These are phyloP conservation scores for Tinea pellionella DNA, from an alignment of 2,888 invertebrate genomes.

Conservation along the genomic window DNA sequence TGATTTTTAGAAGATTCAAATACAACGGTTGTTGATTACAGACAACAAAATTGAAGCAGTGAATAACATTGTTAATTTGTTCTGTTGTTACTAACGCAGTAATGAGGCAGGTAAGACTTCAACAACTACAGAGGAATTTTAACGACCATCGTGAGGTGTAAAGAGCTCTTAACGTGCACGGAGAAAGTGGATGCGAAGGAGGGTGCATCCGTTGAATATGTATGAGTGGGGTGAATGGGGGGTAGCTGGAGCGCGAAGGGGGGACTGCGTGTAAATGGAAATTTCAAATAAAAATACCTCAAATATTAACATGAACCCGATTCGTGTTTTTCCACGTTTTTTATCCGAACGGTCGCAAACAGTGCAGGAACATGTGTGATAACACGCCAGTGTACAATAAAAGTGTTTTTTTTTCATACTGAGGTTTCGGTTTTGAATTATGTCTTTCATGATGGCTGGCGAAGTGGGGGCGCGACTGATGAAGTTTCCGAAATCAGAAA, in stretches of 20 bases:
- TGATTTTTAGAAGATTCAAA: too few species aligned
- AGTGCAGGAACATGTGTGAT: slow-evolving; percentile 45
- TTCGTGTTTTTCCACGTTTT: slow-evolving; percentile 37
- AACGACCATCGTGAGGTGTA: slow-evolving; percentile 16
- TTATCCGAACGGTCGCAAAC: slow-evolving; percentile 13
- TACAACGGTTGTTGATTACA: too few species aligned
- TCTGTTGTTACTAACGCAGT: neutral
- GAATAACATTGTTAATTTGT: neutral
- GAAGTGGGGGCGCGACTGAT: neutral
- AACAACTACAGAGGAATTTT: neutral
- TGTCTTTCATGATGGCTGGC: slow-evolving; percentile 5
- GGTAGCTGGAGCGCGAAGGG: slow-evolving; percentile 19
- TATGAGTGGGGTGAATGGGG: slow-evolving; percentile 52
- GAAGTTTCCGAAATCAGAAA: neutral
- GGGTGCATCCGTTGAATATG: slow-evolving; percentile 76
- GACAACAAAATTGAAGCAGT: neutral
- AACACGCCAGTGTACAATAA: slow-evolving; percentile 34
- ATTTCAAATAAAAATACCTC: slow-evolving; percentile 70
- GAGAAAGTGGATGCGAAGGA: slow-evolving; percentile 54
- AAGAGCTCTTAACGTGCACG: slow-evolving; percentile 25
- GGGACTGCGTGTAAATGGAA: slow-evolving; percentile 58
- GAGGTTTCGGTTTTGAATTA: slow-evolving; percentile 14
- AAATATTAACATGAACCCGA: slow-evolving; percentile 67
- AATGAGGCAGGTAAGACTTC: neutral
- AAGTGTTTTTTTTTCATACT: slow-evolving; percentile 24